Percentiles rank a stretch among this genome's conserved stretches.
These are phyloP conservation scores for Trichogramma dendrolimi DNA, from an alignment of 2,888 invertebrate species.

Conservation along the genomic window DNA sequence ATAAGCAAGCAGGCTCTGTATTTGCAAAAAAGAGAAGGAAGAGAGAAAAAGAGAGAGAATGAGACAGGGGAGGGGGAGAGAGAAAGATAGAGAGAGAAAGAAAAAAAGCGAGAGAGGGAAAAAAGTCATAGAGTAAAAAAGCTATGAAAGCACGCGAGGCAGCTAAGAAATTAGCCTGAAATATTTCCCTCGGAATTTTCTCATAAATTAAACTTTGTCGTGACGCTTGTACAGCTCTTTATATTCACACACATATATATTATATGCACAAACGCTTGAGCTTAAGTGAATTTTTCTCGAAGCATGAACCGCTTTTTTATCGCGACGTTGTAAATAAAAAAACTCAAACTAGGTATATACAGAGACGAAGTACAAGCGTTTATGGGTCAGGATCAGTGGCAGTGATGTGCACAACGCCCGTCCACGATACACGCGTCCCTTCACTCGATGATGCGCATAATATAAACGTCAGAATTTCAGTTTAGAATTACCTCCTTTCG, in stretches of 20 bases:
- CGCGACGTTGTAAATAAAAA: no score
- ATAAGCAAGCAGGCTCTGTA: slow-evolving; percentile 21
- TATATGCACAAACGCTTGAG: background rate
- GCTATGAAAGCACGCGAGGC: slow-evolving; percentile 17
- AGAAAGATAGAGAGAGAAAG: slow-evolving; percentile 14
- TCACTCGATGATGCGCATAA: no score
- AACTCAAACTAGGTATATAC: no score
- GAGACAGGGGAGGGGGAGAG: slow-evolving; percentile 6
- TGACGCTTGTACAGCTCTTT: slow-evolving; percentile 30
- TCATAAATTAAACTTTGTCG: slow-evolving; percentile 44
- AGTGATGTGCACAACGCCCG: no score
- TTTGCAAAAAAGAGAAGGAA: slow-evolving; percentile 13
- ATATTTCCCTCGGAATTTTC: slow-evolving; percentile 40
- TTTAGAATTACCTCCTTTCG: no score
- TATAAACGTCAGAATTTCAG: no score
- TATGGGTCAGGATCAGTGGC: no score
- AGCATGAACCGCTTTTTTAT: no score
- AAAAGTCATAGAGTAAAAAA: slow-evolving; percentile 18
- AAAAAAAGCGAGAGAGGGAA: slow-evolving; percentile 9
- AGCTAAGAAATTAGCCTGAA: slow-evolving; percentile 42
- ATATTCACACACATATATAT: slow-evolving; percentile 27
- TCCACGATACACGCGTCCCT: no score
- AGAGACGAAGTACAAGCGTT: no score
- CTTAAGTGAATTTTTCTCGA: no score
- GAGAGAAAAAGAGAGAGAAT: slow-evolving; percentile 8